Evolutionary conservation across 2,797 vertebrate genomes (phyloP), one percentile per base, ranked within the genome.

Genomic region (Prionace glauca): DNA sequence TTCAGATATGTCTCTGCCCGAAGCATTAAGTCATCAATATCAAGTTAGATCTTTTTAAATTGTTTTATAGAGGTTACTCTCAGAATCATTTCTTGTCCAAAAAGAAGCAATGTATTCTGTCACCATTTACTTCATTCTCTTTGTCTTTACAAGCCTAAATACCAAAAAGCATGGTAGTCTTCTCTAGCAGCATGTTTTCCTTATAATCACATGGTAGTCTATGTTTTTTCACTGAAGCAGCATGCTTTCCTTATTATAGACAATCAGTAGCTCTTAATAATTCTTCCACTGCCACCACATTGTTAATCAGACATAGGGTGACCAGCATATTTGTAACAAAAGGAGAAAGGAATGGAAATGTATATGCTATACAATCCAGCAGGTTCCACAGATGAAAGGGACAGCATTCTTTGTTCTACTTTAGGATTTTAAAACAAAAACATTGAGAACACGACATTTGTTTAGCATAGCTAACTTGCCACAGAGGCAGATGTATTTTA

Each of bases 261-360:
- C 93, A 95, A 95, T 95, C 93, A 95, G 29, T 95, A 72, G 29
- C 71, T 77, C 93, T 95, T 95, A 95, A 95, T 95, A 72, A 50
- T 95, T 56, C 45, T 77, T 74, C 41, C 45, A 32, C 41, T 95
- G 45, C 45, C 45, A 9, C 41, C 26, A 77, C 74, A 7, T 94
- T 74, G 41, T 56, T 56, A 56, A 74, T 95, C 45, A 56, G 71
- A 77, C 71, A 26, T 56, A 72, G 93, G 50, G 26, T 16, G 12
- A 91, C 60, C 32, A 65, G 56, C 72, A 95, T 74, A 74, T 18
- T 95, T 95, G 71, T 74, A 95, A 50, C n/a, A 92, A 69, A 92
- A 56, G 12, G 14, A 74, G 71, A 74, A 95, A 77, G 90, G 20
- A 67, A 69, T 69, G 90, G 10, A 20, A 95, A 56, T 26, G 60